Conservation (phyloP, 2,797 vertebrate genomes). For the Acanthiza pusilla region DNA sequence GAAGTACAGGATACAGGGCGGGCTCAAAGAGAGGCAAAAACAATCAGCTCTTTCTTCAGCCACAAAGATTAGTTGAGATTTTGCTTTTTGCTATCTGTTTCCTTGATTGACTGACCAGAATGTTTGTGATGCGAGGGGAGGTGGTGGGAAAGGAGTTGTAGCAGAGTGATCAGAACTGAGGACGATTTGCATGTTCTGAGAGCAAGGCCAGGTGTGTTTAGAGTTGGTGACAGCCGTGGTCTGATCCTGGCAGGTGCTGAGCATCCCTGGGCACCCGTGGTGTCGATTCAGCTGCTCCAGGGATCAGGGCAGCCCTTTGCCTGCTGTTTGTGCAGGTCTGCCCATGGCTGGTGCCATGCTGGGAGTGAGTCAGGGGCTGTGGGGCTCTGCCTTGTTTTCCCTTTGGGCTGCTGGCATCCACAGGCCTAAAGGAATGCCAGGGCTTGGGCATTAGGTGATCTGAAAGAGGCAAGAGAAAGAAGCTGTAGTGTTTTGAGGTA, state of each 20-base stretch:
- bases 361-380: not conserved
- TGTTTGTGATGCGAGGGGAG: not conserved
- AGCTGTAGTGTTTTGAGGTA: not conserved
- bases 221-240: not conserved
- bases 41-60: constrained; percentile 43
- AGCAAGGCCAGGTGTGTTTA: not conserved
- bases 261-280: not conserved
- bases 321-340: not conserved
- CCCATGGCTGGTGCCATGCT: not conserved
- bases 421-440: not conserved
- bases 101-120: not conserved
- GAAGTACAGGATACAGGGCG: not conserved
- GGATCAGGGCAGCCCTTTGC: not conserved
- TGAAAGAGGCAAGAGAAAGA: not conserved
- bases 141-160: not conserved
- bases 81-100: constrained; percentile 16
- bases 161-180: not conserved
- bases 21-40: not conserved
- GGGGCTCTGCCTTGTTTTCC: not conserved
- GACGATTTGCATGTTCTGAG: constrained; percentile 6
- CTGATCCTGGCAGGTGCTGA: not conserved
- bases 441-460: not conserved
- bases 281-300: not conserved
- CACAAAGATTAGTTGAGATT: constrained; percentile 37
- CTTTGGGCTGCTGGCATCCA: not conserved